Evolutionary conservation across 2,888 invertebrate genomes (phyloP).

Genomic region (Xestoiulus laeticollis): DNA sequence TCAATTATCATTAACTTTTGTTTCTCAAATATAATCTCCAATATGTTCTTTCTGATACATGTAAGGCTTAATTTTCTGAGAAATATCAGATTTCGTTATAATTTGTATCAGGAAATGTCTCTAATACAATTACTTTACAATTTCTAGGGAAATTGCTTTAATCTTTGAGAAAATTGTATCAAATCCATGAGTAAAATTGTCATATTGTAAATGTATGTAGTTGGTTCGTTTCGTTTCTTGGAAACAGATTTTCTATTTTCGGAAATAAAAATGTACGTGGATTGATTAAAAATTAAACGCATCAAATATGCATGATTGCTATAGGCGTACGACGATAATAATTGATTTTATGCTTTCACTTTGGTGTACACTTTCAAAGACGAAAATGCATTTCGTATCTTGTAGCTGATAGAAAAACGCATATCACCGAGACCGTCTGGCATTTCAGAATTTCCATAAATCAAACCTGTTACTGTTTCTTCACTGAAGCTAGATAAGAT

Average conservation of each 20-base stretch:
- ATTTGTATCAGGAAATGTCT: too few relatives aligned
- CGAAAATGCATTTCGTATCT: not conserved
- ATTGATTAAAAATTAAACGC: not conserved
- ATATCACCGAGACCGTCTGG: not conserved
- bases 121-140: not conserved
- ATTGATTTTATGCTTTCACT: not conserved
- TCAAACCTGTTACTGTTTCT: not conserved
- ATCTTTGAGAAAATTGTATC: not conserved
- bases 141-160: not conserved
- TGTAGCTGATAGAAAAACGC: not conserved
- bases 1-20: too few relatives aligned
- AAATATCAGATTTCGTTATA: too few relatives aligned
- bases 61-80: too few relatives aligned
- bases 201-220: not conserved
- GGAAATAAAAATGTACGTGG: not conserved
- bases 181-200: not conserved
- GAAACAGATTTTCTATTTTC: not conserved
- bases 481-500: not conserved
- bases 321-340: not conserved
- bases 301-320: not conserved
- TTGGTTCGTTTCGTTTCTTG: not conserved
- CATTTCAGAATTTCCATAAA: not conserved
- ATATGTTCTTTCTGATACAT: too few relatives aligned
- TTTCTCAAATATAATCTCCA: too few relatives aligned
- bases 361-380: not conserved